A percentile compares a stretch with the other conserved stretches of the same genome.
Evolutionary conservation across 2,888 invertebrate genomes (phyloP).

Genomic region (Orthosia incerta): DNA sequence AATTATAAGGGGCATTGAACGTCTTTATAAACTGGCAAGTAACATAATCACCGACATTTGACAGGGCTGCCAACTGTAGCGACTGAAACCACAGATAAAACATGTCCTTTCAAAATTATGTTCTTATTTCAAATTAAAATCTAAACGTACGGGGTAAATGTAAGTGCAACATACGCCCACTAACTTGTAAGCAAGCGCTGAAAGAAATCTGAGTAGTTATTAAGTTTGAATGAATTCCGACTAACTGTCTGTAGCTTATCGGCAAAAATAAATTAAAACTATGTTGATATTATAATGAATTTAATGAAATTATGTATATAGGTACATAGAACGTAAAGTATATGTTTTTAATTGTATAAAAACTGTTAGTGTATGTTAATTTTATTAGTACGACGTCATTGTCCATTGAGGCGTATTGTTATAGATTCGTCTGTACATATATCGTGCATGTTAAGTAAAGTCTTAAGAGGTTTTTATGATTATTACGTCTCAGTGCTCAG

Average conservation of each 20-base stretch:
- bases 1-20: background rate
- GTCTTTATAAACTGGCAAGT: background rate
- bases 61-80: slow-evolving; percentile 6
- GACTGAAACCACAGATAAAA: slow-evolving; percentile 28
- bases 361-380: slow-evolving; percentile 64
- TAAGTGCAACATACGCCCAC: slow-evolving; percentile 46
- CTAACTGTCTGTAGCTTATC: slow-evolving; percentile 57
- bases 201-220: slow-evolving; percentile 75
- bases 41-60: slow-evolving; percentile 2
- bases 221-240: slow-evolving; percentile 67
- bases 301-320: slow-evolving; percentile 84
- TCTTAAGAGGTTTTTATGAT: slow-evolving; percentile 35
- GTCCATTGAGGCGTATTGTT: slow-evolving; percentile 61
- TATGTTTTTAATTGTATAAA: slow-evolving; percentile 70
- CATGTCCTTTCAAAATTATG: slow-evolving; percentile 13
- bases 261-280: slow-evolving; percentile 69
- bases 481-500: slow-evolving; percentile 61
- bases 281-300: slow-evolving; percentile 83
- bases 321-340: slow-evolving; percentile 71
- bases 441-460: slow-evolving; percentile 28
- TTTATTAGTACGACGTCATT: slow-evolving; percentile 56
- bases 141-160: slow-evolving; percentile 9
- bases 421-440: slow-evolving; percentile 36
- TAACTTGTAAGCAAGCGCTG: slow-evolving; percentile 52
- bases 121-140: slow-evolving; percentile 11